Percentiles rank a stretch among this genome's conserved stretches.
Conservation (phyloP, 2,113 vertebrate species). For the Sinocyclocheilus anshuiensis region DNA sequence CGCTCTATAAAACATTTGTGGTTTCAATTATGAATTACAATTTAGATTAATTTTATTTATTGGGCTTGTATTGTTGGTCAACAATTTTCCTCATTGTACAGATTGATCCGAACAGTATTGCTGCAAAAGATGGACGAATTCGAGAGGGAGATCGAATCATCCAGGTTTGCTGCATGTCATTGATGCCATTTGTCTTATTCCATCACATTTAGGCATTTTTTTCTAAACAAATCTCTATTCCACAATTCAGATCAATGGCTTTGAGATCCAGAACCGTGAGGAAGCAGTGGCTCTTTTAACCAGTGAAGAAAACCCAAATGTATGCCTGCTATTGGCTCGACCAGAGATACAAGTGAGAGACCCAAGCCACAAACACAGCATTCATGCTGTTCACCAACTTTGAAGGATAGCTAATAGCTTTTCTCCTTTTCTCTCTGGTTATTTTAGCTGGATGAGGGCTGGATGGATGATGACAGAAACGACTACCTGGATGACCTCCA, state of each 20-base stretch:
- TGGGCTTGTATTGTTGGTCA: background rate
- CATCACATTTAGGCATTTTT: background rate
- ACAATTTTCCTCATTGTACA: constrained; percentile 63
- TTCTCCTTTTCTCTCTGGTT: constrained; percentile 28
- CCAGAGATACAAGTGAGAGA: constrained; percentile 89
- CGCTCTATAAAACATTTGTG: background rate
- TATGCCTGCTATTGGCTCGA: constrained; percentile 91
- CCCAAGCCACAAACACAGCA: background rate
- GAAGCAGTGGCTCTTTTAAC: constrained; percentile 91
- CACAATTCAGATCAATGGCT: constrained; percentile 87
- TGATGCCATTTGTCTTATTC: background rate
- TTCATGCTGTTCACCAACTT: background rate
- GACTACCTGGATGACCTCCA: constrained; percentile 98
- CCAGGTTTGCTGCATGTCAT: constrained; percentile 76
- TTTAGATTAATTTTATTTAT: background rate
- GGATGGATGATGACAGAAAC: constrained; percentile 98
- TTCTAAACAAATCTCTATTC: constrained; percentile 2
- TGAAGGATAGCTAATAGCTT: constrained; percentile 24
- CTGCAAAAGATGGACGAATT: constrained; percentile 80
- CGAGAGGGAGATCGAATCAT: constrained; percentile 94
- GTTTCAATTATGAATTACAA: too few species aligned
- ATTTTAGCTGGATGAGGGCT: constrained; percentile 91
- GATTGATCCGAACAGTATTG: constrained; percentile 97
- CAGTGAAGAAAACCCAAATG: constrained; percentile 92
- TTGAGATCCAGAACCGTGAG: constrained; percentile 93